phyloP scores from a whole-genome alignment of 23 tunicate genomes.

The Trididemnum miniatum region DNA sequence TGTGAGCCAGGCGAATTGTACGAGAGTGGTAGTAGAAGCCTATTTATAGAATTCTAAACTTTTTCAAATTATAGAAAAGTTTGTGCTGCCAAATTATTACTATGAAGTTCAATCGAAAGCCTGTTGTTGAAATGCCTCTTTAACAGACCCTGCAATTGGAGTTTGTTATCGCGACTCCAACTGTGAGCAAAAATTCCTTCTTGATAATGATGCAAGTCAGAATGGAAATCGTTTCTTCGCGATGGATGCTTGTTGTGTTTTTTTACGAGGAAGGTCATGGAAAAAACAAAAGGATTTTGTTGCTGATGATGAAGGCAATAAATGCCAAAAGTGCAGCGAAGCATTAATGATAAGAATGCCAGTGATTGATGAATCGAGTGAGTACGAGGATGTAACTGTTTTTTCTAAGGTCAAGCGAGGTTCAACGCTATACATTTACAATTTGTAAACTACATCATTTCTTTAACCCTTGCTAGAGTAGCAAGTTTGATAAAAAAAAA shows the following conservation, averaged over 20 bases:
- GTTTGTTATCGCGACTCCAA: conserved; percentile 7
- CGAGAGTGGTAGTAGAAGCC: too few species aligned
- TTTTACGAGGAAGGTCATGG: conserved; percentile 56
- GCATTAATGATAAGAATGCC: not conserved
- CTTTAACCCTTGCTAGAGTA: too few species aligned
- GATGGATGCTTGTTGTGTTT: conserved; percentile 37
- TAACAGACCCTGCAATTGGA: not conserved
- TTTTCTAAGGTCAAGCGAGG: not conserved
- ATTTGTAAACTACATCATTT: too few species aligned
- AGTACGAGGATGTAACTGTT: not conserved
- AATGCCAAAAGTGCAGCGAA: not conserved
- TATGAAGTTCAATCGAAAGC: not conserved
- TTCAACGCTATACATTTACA: too few species aligned
- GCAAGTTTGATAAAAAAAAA: too few species aligned
- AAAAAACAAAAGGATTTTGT: too few species aligned
- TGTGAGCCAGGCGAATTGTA: too few species aligned
- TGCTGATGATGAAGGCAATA: not conserved
- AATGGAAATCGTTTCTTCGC: not conserved
- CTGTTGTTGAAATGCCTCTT: not conserved
- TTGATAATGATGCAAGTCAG: too few species aligned
- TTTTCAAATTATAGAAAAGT: too few species aligned
- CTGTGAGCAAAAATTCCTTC: conserved; percentile 6
- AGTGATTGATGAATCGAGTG: not conserved
- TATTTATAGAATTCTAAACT: too few species aligned
- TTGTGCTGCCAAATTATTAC: not conserved